Evolutionary conservation across 2,113 vertebrate genomes (phyloP).

Genomic region (Antechinus stuartii): DNA sequence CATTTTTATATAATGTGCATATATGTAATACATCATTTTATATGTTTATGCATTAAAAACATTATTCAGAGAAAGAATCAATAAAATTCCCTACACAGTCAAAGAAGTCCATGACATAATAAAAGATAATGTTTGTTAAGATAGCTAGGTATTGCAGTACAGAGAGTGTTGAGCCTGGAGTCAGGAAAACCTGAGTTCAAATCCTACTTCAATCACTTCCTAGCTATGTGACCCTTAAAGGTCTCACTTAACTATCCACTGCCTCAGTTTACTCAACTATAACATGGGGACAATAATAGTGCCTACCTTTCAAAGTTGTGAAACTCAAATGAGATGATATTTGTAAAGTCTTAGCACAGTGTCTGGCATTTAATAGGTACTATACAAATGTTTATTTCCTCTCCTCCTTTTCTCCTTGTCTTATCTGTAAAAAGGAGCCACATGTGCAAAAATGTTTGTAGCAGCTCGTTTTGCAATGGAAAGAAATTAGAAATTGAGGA

Average conservation of each 20-base stretch:
- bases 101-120: neutral
- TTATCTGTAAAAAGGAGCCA: neutral
- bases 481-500: too few relatives aligned
- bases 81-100: neutral
- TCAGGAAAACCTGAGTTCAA: neutral
- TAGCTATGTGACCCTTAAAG: neutral
- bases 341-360: neutral
- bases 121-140: neutral
- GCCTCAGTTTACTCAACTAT: neutral
- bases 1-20: too few relatives aligned
- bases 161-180: neutral
- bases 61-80: neutral
- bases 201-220: neutral
- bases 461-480: too few relatives aligned
- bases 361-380: neutral
- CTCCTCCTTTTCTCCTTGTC: neutral
- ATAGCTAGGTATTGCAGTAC: neutral
- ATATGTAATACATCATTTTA: neutral
- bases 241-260: neutral
- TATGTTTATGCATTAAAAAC: neutral
- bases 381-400: neutral
- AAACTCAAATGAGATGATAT: neutral
- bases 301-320: neutral
- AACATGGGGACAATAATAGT: neutral
- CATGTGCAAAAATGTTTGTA: too few relatives aligned